phyloP scores from a whole-genome alignment of 2,888 invertebrate genomes.

The Ctena decussata region DNA sequence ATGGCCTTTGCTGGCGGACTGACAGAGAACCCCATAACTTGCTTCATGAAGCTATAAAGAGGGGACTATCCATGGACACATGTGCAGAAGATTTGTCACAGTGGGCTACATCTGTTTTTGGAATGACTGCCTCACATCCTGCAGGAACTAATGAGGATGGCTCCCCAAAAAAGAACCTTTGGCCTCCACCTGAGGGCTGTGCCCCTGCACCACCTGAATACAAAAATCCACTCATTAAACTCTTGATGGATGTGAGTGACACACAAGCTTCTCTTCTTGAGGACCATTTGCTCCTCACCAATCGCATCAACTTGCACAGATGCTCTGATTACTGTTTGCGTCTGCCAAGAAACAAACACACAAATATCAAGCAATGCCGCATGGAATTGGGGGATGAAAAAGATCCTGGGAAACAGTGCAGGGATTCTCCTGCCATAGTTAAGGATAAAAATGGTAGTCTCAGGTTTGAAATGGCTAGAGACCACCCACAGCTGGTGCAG shows the following conservation, averaged over 20 bases:
- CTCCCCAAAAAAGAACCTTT: conserved; percentile 54
- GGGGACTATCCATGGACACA: conserved; percentile 17
- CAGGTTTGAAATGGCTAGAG: conserved; percentile 63
- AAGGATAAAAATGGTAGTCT: conserved; percentile 57
- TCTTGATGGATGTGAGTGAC: conserved; percentile 61
- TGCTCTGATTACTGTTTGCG: background rate
- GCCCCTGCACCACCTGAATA: conserved; percentile 60
- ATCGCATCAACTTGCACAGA: background rate
- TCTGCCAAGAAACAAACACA: background rate
- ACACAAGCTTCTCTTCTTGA: conserved; percentile 52
- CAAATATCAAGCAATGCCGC: background rate
- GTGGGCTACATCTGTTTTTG: background rate
- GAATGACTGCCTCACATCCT: conserved; percentile 62
- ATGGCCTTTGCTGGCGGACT: conserved; percentile 60
- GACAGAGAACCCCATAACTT: conserved; percentile 58
- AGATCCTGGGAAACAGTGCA: conserved; percentile 8
- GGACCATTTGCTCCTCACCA: conserved; percentile 33
- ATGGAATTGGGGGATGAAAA: conserved; percentile 20
- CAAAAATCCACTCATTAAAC: conserved; percentile 60
- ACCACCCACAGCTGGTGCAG: conserved; percentile 63
- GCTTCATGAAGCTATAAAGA: conserved; percentile 31
- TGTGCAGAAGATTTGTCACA: conserved; percentile 3
- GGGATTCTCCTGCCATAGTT: conserved; percentile 36
- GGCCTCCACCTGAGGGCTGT: conserved; percentile 68
- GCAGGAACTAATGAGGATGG: conserved; percentile 52